These are phyloP conservation scores for Perccottus glenii DNA, from an alignment of 2,113 vertebrate species.

Conservation along the genomic window DNA sequence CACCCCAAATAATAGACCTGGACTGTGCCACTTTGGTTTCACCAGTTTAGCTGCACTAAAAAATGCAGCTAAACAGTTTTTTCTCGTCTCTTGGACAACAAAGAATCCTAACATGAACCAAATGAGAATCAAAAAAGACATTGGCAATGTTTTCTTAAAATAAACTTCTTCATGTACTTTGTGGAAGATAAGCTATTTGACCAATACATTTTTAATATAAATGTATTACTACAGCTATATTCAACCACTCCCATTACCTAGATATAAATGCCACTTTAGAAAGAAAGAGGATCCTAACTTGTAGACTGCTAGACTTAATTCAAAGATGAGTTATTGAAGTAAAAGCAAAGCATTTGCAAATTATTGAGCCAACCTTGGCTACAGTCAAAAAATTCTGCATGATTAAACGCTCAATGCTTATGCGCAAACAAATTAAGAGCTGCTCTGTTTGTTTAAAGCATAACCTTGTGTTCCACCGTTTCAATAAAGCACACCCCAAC, in stretches of 20 bases:
- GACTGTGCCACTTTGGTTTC: no score
- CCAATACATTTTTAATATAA: background rate
- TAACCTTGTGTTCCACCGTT: background rate
- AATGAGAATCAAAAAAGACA: no score
- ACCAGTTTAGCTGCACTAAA: no score
- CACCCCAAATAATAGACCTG: no score
- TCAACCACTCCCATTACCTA: background rate
- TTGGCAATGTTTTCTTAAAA: no score
- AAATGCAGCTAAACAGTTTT: no score
- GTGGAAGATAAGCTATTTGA: no score
- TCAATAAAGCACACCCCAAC: background rate
- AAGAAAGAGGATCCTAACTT: no score
- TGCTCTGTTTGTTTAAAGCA: background rate
- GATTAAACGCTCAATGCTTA: conserved; percentile 8
- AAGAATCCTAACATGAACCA: no score
- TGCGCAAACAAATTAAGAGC: conserved; percentile 1
- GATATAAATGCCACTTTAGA: background rate
- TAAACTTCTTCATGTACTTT: no score
- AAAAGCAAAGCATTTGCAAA: conserved; percentile 1
- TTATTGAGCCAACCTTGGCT: conserved; percentile 1
- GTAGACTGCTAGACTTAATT: background rate
- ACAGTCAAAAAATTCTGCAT: background rate
- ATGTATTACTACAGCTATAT: background rate
- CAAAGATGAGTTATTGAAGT: conserved; percentile 9
- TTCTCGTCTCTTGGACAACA: no score